A percentile compares a stretch with the other conserved stretches of the same genome.
Evolutionary conservation across 1,140 invertebrate genomes (phyloP).

Genomic region (Idris sp.): DNA sequence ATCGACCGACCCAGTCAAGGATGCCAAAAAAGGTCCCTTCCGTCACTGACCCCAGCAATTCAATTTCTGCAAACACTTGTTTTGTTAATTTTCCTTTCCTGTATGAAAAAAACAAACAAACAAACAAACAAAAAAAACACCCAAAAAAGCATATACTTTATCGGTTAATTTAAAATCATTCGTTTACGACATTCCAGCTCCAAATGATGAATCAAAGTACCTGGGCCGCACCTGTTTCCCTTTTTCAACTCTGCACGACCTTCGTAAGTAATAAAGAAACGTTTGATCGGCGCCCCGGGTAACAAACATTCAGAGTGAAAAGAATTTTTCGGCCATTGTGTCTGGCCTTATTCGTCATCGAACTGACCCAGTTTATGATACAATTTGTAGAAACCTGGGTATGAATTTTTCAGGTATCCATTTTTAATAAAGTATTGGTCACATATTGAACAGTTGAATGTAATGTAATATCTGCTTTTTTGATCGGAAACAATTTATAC

Average conservation of each 20-base stretch:
- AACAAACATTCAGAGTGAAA: slow-evolving; percentile 27
- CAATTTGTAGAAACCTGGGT: neutral
- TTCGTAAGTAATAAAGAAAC: slow-evolving; percentile 25
- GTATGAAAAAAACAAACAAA: too few relatives aligned
- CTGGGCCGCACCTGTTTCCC: slow-evolving; percentile 40
- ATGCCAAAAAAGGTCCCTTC: slow-evolving; percentile 62
- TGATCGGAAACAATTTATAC: too few relatives aligned
- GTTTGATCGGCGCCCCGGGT: slow-evolving; percentile 25
- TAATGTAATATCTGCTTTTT: too few relatives aligned
- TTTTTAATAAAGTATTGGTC: neutral
- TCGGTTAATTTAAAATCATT: neutral
- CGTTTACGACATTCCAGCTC: slow-evolving; percentile 49
- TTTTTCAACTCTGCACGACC: slow-evolving; percentile 15
- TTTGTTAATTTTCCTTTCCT: too few relatives aligned
- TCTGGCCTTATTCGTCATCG: slow-evolving; percentile 63
- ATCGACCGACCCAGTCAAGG: slow-evolving; percentile 60
- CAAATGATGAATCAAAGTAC: slow-evolving; percentile 51
- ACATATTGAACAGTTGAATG: too few relatives aligned
- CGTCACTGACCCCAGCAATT: too few relatives aligned
- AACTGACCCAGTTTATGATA: slow-evolving; percentile 49
- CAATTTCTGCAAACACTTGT: too few relatives aligned
- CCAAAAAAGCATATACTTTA: too few relatives aligned
- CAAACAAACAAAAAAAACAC: too few relatives aligned
- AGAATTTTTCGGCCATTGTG: slow-evolving; percentile 27
- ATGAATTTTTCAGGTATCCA: neutral